Evolutionary conservation across 1,140 invertebrate species (phyloP).

Genomic region (Hyposmocoma kahamanoa): DNA sequence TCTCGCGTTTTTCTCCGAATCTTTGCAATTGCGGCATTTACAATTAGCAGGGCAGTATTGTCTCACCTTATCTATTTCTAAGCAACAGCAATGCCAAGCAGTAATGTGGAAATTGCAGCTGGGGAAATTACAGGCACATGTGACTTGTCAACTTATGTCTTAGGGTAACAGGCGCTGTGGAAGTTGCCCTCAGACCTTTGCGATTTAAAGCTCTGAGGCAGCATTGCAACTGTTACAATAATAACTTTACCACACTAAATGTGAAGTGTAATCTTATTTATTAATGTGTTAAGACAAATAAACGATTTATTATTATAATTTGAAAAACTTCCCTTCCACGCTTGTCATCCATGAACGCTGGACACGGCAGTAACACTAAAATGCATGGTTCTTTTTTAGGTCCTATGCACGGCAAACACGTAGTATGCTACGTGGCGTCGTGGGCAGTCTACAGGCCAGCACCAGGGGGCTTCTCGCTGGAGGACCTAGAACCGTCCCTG

Average conservation of each 20-base stretch:
- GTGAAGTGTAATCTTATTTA: background rate
- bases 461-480: constrained; percentile 77
- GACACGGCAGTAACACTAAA: background rate
- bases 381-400: constrained; percentile 27
- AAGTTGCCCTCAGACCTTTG: too few relatives aligned
- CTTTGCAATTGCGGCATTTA: too few relatives aligned
- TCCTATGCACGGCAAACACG: constrained; percentile 66
- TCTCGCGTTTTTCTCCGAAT: too few relatives aligned
- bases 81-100: too few relatives aligned
- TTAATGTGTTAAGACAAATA: background rate
- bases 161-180: too few relatives aligned
- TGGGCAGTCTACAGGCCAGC: constrained; percentile 84
- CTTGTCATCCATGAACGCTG: background rate
- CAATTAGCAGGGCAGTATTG: too few relatives aligned
- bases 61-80: too few relatives aligned
- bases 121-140: too few relatives aligned
- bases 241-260: background rate
- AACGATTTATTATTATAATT: background rate
- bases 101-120: too few relatives aligned
- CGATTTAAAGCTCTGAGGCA: too few relatives aligned
- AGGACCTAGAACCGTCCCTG: constrained; percentile 83
- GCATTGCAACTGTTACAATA: background rate
- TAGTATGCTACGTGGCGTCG: constrained; percentile 86
- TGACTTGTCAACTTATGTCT: too few relatives aligned
- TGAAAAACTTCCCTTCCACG: background rate